Evolutionary conservation across 2,113 vertebrate genomes (phyloP).

Genomic region (Lipophrys pholis): DNA sequence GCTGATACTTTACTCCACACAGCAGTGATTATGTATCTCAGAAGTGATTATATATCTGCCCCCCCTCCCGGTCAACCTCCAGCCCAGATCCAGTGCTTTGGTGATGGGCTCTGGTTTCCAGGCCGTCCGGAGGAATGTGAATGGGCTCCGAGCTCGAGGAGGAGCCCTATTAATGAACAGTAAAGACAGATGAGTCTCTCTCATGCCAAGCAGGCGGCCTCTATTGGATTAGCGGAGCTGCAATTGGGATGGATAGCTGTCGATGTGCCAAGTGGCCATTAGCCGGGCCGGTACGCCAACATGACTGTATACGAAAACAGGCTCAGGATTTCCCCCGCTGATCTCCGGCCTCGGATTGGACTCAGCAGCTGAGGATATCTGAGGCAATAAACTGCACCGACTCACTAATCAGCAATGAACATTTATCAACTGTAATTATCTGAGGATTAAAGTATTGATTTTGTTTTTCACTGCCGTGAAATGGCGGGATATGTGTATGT

Average conservation of each 20-base stretch:
- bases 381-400: slow-evolving; percentile 50
- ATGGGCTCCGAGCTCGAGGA: slow-evolving; percentile 44
- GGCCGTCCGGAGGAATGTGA: slow-evolving; percentile 65
- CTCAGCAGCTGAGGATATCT: slow-evolving; percentile 47
- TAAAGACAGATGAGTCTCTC: slow-evolving; percentile 79
- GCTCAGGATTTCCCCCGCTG: slow-evolving; percentile 61
- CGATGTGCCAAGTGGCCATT: slow-evolving; percentile 79
- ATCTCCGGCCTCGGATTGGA: slow-evolving; percentile 33
- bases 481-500: slow-evolving; percentile 38
- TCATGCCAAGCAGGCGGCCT: slow-evolving; percentile 79
- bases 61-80: slow-evolving; percentile 4
- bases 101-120: slow-evolving; percentile 34
- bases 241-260: slow-evolving; percentile 76
- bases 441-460: slow-evolving; percentile 40
- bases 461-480: slow-evolving; percentile 44
- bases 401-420: slow-evolving; percentile 65
- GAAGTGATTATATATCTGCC: slow-evolving; percentile 54
- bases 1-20: slow-evolving; percentile 46
- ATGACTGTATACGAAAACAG: slow-evolving; percentile 61
- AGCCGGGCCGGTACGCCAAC: slow-evolving; percentile 64
- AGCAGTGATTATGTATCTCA: slow-evolving; percentile 53
- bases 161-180: slow-evolving; percentile 77
- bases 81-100: slow-evolving; percentile 20
- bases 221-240: slow-evolving; percentile 77
- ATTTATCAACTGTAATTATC: slow-evolving; percentile 55